phyloP scores from a whole-genome alignment of 2,797 vertebrate species.

The Agapornis canus region DNA sequence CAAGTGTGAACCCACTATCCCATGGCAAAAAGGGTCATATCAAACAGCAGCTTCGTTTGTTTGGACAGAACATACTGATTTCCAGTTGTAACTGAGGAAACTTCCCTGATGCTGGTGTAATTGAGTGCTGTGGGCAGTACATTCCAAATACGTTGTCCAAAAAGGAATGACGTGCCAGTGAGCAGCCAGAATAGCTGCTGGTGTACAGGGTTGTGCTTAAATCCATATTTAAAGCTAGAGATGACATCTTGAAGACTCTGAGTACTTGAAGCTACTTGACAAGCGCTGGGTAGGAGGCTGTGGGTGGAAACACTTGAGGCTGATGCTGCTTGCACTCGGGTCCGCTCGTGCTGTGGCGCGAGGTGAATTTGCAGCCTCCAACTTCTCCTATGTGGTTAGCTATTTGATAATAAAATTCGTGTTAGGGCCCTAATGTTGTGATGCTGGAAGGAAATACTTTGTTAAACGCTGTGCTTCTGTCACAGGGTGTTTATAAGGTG shows the following conservation, averaged over 20 bases:
- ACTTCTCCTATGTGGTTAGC: not conserved
- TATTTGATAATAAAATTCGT: not conserved
- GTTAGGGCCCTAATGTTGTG: not conserved
- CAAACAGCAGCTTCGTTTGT: not conserved
- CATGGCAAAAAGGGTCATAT: not conserved
- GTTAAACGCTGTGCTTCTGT: not conserved
- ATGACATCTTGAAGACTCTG: not conserved
- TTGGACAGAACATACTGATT: not conserved
- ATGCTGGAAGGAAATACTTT: slow-evolving; percentile 40
- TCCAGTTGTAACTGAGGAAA: not conserved
- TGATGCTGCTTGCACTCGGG: not conserved
- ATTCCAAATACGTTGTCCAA: not conserved
- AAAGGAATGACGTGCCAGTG: not conserved
- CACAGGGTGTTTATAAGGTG: slow-evolving; percentile 15
- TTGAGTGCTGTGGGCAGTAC: not conserved
- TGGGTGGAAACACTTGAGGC: not conserved
- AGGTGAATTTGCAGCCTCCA: not conserved
- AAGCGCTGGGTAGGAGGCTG: slow-evolving; percentile 18
- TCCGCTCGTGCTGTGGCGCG: fast-evolving
- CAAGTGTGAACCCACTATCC: not conserved
- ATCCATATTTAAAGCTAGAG: not conserved
- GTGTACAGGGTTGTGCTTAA: not conserved
- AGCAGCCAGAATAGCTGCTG: not conserved
- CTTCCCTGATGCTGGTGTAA: not conserved
- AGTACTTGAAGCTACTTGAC: not conserved